Percentiles rank a stretch among this genome's conserved stretches.
These are phyloP conservation scores for Drosophila micromelanica DNA, from an alignment of 1,140 invertebrate genomes.

Conservation along the genomic window DNA sequence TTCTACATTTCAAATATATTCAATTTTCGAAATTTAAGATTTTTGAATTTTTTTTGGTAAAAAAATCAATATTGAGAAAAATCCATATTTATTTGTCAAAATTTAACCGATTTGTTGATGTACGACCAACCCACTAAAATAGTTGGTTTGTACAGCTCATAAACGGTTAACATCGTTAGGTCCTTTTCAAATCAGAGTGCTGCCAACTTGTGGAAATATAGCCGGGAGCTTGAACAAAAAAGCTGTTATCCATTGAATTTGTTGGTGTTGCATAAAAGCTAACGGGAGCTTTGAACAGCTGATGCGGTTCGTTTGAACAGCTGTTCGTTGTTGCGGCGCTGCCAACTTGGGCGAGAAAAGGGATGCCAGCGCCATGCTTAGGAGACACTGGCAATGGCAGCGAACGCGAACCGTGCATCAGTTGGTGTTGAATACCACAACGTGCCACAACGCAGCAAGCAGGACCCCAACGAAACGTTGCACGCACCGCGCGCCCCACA, in stretches of 20 bases:
- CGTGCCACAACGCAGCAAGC: conserved; percentile 65
- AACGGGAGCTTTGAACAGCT: conserved; percentile 41
- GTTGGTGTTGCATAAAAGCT: conserved; percentile 26
- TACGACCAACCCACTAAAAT: too few relatives aligned
- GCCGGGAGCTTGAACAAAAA: not conserved
- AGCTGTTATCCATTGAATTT: conserved; percentile 8
- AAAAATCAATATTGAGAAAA: too few relatives aligned
- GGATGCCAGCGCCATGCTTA: conserved; percentile 21
- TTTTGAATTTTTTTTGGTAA: too few relatives aligned
- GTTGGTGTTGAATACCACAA: conserved; percentile 75
- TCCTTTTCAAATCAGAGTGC: not conserved
- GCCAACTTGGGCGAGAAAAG: conserved; percentile 31
- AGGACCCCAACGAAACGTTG: not conserved
- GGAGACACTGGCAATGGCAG: conserved; percentile 15
- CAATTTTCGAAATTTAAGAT: too few relatives aligned
- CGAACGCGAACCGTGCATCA: conserved; percentile 44
- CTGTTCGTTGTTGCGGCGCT: conserved; percentile 14
- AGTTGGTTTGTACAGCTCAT: too few relatives aligned
- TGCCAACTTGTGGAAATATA: conserved; percentile 1
- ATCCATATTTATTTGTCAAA: too few relatives aligned
- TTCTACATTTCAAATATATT: too few relatives aligned
- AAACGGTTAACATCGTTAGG: not conserved
- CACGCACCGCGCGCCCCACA: conserved; percentile 28
- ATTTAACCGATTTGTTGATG: too few relatives aligned
- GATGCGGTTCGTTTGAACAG: conserved; percentile 11